Evolutionary conservation across 2,797 vertebrate genomes (phyloP), one percentile per base, ranked within the genome.

Genomic region (Lateolabrax maculatus): DNA sequence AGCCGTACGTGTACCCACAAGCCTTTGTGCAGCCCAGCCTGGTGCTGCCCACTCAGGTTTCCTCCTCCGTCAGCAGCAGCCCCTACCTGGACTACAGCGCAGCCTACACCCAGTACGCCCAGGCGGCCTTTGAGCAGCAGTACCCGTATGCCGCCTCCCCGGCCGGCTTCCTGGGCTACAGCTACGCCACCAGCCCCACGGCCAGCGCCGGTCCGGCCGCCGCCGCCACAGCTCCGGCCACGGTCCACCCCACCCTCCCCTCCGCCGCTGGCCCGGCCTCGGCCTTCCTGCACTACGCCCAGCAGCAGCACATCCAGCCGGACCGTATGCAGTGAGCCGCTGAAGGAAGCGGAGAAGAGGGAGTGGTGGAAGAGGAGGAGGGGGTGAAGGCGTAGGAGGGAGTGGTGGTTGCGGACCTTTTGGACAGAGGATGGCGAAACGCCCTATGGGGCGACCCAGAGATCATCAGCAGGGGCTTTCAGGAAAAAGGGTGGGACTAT

Each of bases 131-230:
- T 1, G 97, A 98, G 67, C 94, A 94, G 89, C 97, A 98, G 95
- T 98, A 98, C 83, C 97, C 97, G 0, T 99, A 97, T 0, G 96
- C 97, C 0, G 95, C 97, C 81, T 98, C 97, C 0, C 97, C 97
- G 0, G 93, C 96, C 0, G 92, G 96, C 4, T 95, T 96, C 77
- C 90, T 97, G 82, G 96, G 97, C 0, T 96, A 97, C 53, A 90
- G 96, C 92, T 98, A 97, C 87, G 71, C 97, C 67, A 92, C 96
- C 93, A 0, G 95, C 95, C 3, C 96, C 63, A 77, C 91, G 0
- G 89, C 87, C 58, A 29, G 67, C 1, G 80, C 84, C 0, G 87
- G 90, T 3, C 86, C 95, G 0, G 73, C 95, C 0, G 83, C 94
- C 0, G 76, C 90, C 49, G 56, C 97, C 16, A 86, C 97, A 0